Evolutionary conservation across 1,140 invertebrate species (phyloP).

Genomic region (Stratiolaelaps scimitus): DNA sequence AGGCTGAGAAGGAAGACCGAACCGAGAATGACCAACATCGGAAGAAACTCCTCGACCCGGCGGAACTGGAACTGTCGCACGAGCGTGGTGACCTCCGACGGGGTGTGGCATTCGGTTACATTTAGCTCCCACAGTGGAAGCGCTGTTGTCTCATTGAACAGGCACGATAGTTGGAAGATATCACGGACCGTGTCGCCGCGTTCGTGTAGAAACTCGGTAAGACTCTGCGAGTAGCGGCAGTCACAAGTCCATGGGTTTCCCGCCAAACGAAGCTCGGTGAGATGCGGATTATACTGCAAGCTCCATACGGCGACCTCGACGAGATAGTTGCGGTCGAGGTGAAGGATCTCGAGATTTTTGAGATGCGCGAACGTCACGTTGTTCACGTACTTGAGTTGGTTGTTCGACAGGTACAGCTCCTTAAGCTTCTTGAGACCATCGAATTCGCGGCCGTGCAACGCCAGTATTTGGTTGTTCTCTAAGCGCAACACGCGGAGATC

Average conservation of each 20-base stretch:
- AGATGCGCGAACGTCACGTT: conserved; percentile 65
- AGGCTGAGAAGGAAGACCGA: conserved; percentile 36
- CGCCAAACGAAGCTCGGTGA: conserved; percentile 39
- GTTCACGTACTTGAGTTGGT: conserved; percentile 61
- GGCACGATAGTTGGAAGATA: conserved; percentile 34
- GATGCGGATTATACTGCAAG: conserved; percentile 40
- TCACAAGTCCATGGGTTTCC: conserved; percentile 45
- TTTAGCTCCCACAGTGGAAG: conserved; percentile 31
- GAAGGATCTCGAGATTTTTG: conserved; percentile 62
- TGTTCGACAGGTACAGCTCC: conserved; percentile 74
- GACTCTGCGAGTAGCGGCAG: conserved; percentile 41
- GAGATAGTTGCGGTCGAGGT: conserved; percentile 69
- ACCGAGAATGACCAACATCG: conserved; percentile 34
- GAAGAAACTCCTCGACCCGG: neutral
- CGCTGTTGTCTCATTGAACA: conserved; percentile 33
- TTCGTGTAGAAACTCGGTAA: conserved; percentile 40
- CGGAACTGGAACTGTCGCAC: conserved; percentile 21
- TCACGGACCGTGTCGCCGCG: conserved; percentile 38
- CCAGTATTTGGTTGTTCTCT: conserved; percentile 66
- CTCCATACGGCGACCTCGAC: conserved; percentile 51
- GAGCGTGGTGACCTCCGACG: conserved; percentile 27
- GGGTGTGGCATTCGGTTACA: conserved; percentile 30
- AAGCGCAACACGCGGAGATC: conserved; percentile 53
- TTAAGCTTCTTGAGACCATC: conserved; percentile 55
- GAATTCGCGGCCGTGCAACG: conserved; percentile 67